Evolutionary conservation across 2,888 invertebrate species (phyloP), one percentile per base, ranked within the genome.

Genomic region (Patella depressa): DNA sequence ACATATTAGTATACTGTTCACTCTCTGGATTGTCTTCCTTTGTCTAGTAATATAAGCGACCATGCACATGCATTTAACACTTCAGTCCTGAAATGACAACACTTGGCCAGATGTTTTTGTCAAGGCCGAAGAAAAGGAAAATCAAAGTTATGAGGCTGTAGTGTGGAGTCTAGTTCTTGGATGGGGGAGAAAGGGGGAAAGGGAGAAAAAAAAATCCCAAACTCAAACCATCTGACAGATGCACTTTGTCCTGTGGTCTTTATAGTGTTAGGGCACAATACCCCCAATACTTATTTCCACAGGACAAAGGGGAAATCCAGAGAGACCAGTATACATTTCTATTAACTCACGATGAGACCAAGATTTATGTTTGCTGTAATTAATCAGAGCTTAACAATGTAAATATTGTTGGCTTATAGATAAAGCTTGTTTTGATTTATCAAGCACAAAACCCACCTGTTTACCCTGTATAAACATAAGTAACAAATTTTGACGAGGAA

Each of bases 401-500:
- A 9, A 73, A 53, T n/a, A 19, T 24, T 55, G 24, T 19, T 29
- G 45, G 3, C 9, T 45, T 45, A 45, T 9, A 45, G 45, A 45
- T 7, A 45, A 45, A 45, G 45, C 45, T 45, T 45, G 45, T 45
- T 45, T 45, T 45, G 9, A 9, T 45, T 45, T 45, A 45, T 45
- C 9, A 7, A 45, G 45, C 45, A 17, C 4, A 53, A 29, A n/a
- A 78, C 91, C 89, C 90, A 95, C 94, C 89, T 93, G 92, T 86
- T 94, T 93, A 85, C 93, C 93, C 81, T 93, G 92, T 53, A 95
- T 91, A 78, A 92, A 91, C 19, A 94, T 93, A 81, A 95, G 89
- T 53, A 95, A 90, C 71, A 95, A 92, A 81, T 94, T 93, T 89
- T 95, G 95, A 72, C 95, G 91, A 1, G 95, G 95, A 76, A 95